A percentile compares a stretch with the other conserved stretches of the same genome.
phyloP scores from a whole-genome alignment of 2,797 vertebrate species.

The Hydrolagus colliei region DNA sequence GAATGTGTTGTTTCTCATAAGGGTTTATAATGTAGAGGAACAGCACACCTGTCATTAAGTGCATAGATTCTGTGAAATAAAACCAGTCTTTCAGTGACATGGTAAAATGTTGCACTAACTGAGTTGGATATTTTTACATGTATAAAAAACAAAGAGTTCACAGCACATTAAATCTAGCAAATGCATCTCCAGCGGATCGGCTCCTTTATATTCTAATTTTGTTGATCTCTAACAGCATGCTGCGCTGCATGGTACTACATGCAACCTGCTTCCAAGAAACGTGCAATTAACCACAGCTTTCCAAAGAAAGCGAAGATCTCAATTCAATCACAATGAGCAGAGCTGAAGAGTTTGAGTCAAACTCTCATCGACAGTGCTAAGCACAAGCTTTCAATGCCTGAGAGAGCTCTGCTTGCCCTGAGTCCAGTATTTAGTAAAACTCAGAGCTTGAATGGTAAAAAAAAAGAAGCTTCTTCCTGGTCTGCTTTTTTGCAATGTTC shows the following conservation, averaged over 20 bases:
- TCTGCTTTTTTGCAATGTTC: not conserved
- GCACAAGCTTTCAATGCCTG: no score
- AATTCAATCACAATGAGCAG: no score
- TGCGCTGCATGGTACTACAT: no score
- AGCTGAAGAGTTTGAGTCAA: no score
- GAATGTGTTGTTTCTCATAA: not conserved
- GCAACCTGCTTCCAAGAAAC: no score
- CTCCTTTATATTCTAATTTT: not conserved
- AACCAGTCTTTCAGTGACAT: conserved; percentile 6
- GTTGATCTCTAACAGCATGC: no score
- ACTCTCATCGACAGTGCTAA: no score
- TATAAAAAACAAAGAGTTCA: not conserved
- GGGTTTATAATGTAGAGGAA: conserved; percentile 3
- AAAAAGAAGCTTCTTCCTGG: not conserved
- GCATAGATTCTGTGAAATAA: conserved; percentile 15
- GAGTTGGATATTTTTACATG: not conserved
- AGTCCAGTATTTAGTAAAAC: not conserved
- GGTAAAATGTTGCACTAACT: not conserved
- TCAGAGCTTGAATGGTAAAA: not conserved
- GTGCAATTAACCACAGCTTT: no score
- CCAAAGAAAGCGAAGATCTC: no score
- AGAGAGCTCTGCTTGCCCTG: no score
- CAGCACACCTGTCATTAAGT: conserved; percentile 10
- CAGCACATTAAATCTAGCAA: not conserved
- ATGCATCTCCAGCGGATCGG: not conserved